A percentile compares a stretch with the other conserved stretches of the same genome.
These are phyloP conservation scores for Phycodurus eques DNA, from an alignment of 2,113 vertebrate genomes.

Conservation along the genomic window DNA sequence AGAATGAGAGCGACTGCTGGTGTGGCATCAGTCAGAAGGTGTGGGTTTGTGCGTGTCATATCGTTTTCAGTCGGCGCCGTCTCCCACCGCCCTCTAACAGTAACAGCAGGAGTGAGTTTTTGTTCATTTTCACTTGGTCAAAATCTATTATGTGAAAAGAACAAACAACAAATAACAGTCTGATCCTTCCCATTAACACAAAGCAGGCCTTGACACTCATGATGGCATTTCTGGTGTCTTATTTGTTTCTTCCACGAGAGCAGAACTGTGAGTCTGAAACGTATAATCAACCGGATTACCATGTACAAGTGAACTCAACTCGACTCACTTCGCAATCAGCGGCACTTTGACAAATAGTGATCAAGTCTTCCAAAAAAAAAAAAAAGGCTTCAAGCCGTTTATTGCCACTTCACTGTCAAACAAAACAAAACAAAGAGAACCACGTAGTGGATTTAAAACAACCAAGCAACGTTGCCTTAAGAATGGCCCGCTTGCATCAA, in stretches of 20 bases:
- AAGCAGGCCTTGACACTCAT: constrained; percentile 50
- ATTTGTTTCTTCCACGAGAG: constrained; percentile 40
- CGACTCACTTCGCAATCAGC: too few species aligned
- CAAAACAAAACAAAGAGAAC: too few species aligned
- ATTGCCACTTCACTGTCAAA: too few species aligned
- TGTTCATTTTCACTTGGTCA: constrained; percentile 78
- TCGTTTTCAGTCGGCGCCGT: constrained; percentile 56
- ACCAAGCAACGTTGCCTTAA: too few species aligned
- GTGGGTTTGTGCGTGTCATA: constrained; percentile 25
- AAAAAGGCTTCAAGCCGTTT: too few species aligned
- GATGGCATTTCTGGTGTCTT: constrained; percentile 43
- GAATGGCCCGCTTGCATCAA: too few species aligned
- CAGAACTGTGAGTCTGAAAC: constrained; percentile 14
- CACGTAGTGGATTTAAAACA: too few species aligned
- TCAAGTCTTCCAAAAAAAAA: too few species aligned
- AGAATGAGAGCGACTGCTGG: constrained; percentile 65
- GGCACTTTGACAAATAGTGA: too few species aligned
- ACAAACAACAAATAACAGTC: constrained; percentile 35
- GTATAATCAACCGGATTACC: constrained; percentile 39
- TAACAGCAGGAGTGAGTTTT: constrained; percentile 66
- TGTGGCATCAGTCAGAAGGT: constrained; percentile 52
- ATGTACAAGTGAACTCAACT: too few species aligned
- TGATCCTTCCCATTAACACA: constrained; percentile 61
- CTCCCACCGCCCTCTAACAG: constrained; percentile 50
- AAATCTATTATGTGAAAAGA: constrained; percentile 62